These are phyloP conservation scores for Pluvianellus socialis DNA, from an alignment of 2,113 vertebrate species.

Conservation along the genomic window DNA sequence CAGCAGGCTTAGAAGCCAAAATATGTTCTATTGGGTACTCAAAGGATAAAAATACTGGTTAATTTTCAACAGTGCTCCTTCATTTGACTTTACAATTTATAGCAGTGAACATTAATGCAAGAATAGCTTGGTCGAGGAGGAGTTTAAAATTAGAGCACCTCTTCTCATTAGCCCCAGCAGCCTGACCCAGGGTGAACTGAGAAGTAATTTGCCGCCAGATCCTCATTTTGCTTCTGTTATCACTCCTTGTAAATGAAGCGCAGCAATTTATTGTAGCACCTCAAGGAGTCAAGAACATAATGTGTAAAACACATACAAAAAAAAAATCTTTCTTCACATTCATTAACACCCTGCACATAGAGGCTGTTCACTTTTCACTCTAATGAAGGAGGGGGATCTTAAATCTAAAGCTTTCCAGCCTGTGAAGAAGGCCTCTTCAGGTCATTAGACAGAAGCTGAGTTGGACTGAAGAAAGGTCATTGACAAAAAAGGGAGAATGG, in stretches of 20 bases:
- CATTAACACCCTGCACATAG: slow-evolving; percentile 86
- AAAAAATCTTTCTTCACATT: slow-evolving; percentile 86
- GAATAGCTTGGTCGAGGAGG: slow-evolving; percentile 81
- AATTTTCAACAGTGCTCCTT: slow-evolving; percentile 85
- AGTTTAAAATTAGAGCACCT: slow-evolving; percentile 88
- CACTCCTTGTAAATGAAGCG: slow-evolving; percentile 83
- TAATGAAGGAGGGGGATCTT: slow-evolving; percentile 82
- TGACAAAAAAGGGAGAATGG: slow-evolving; percentile 78
- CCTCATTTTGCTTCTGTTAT: slow-evolving; percentile 85
- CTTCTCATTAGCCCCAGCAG: slow-evolving; percentile 83
- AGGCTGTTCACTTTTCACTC: slow-evolving; percentile 80
- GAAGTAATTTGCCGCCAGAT: slow-evolving; percentile 84
- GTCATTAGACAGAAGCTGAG: slow-evolving; percentile 79
- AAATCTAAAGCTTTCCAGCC: slow-evolving; percentile 81
- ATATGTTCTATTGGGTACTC: slow-evolving; percentile 79
- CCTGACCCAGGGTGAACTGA: slow-evolving; percentile 84
- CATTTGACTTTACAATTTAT: slow-evolving; percentile 88
- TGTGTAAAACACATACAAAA: slow-evolving; percentile 88
- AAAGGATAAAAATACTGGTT: slow-evolving; percentile 83
- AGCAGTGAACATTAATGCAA: slow-evolving; percentile 81
- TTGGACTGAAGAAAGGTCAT: slow-evolving; percentile 81
- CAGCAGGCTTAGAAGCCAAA: slow-evolving; percentile 77
- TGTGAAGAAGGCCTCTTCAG: slow-evolving; percentile 83
- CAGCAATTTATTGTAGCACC: slow-evolving; percentile 88
- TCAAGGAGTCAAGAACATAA: slow-evolving; percentile 95